phyloP scores from a whole-genome alignment of 2,797 vertebrate species.

The Gouania willdenowi region DNA sequence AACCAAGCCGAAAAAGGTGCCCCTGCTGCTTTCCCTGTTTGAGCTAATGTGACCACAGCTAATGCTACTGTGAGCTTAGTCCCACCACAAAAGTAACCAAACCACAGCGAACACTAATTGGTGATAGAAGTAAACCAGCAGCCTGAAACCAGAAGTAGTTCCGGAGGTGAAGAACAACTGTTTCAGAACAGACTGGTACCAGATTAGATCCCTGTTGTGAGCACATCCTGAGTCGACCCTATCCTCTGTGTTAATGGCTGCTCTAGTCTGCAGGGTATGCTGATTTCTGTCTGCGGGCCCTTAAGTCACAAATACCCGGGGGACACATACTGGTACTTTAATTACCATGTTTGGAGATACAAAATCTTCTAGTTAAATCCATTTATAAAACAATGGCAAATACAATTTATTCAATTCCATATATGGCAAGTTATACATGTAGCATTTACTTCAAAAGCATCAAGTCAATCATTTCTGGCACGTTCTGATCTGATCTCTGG shows the following conservation, averaged over 20 bases:
- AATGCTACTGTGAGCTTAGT: slow-evolving; percentile 74
- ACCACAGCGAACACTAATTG: slow-evolving; percentile 64
- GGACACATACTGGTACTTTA: no score
- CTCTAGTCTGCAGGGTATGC: slow-evolving; percentile 39
- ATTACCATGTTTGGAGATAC: no score
- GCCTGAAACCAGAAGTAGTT: slow-evolving; percentile 63
- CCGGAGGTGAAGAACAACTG: slow-evolving; percentile 53
- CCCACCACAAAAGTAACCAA: slow-evolving; percentile 74
- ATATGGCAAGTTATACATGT: no score
- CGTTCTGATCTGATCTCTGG: no score
- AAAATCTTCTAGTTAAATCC: no score
- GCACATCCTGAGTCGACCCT: slow-evolving; percentile 53
- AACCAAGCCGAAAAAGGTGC: slow-evolving; percentile 73
- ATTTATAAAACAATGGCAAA: no score
- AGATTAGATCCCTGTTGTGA: slow-evolving; percentile 71
- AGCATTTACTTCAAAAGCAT: no score
- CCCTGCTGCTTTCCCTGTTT: slow-evolving; percentile 79
- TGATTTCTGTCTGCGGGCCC: slow-evolving; percentile 55
- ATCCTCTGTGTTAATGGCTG: slow-evolving; percentile 44
- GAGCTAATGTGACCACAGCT: slow-evolving; percentile 70
- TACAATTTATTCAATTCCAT: no score
- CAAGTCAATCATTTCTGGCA: no score
- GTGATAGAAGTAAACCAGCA: slow-evolving; percentile 72
- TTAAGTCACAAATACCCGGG: slow-evolving; percentile 39
- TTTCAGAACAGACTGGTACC: slow-evolving; percentile 45